phyloP scores from a whole-genome alignment of 1,140 invertebrate genomes.

The Steinernema khuongi region DNA sequence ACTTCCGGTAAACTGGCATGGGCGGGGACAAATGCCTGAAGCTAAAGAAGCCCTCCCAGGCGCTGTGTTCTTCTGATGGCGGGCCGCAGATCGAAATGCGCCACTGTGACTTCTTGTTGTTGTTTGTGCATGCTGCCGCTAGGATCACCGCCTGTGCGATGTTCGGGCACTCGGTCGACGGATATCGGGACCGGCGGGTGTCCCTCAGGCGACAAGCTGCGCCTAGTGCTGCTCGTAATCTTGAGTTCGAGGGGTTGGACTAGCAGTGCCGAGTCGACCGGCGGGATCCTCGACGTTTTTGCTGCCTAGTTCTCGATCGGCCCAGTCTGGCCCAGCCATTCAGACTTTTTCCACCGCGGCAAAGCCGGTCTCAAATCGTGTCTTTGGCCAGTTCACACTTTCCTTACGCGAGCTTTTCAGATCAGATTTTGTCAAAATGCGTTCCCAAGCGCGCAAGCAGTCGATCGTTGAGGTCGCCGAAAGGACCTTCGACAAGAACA shows the following conservation, averaged over 20 bases:
- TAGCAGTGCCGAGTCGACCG: background rate
- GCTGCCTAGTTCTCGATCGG: background rate
- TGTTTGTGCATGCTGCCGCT: conserved; percentile 1
- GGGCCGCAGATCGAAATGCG: background rate
- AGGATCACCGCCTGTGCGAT: background rate
- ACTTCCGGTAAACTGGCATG: too few species aligned
- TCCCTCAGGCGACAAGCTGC: background rate
- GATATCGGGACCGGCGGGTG: background rate
- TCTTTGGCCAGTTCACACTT: background rate
- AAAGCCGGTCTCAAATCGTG: background rate
- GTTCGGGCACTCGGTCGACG: background rate
- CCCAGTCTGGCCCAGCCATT: background rate
- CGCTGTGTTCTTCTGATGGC: background rate
- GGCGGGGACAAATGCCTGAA: too few species aligned
- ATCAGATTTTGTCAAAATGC: background rate
- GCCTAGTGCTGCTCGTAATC: background rate
- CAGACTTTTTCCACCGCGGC: background rate
- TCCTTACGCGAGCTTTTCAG: background rate
- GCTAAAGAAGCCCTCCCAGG: too few species aligned
- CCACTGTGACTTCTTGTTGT: background rate
- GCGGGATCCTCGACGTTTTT: background rate
- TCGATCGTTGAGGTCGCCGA: conserved; percentile 12
- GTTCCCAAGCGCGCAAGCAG: conserved; percentile 1
- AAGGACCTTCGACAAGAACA: conserved; percentile 8
- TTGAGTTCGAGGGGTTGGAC: background rate